A percentile compares a stretch with the other conserved stretches of the same genome.
These are phyloP conservation scores for Squalus acanthias DNA, from an alignment of 2,797 vertebrate genomes.

Conservation along the genomic window DNA sequence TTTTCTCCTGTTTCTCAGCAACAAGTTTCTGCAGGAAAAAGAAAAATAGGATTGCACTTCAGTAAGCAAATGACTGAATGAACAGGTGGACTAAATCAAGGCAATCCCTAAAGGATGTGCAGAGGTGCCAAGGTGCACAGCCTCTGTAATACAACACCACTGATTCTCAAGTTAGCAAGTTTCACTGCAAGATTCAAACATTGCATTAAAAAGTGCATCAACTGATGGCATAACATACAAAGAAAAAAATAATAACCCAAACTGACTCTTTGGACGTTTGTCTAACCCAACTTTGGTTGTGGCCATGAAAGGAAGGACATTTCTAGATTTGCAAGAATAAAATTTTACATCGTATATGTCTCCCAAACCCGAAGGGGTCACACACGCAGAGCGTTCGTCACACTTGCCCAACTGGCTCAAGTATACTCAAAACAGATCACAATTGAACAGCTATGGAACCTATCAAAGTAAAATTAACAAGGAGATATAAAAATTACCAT, in stretches of 20 bases:
- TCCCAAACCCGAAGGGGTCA: no score
- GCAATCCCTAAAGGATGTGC: slow-evolving; percentile 39
- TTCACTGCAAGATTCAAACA: neutral
- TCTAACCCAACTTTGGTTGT: neutral
- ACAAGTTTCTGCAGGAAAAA: slow-evolving; percentile 78
- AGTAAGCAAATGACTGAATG: neutral
- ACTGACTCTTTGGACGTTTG: neutral
- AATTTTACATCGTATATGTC: neutral
- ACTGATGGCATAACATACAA: neutral
- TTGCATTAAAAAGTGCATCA: neutral
- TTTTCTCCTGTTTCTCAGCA: slow-evolving; percentile 85
- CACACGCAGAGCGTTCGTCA: neutral
- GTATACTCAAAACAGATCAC: neutral
- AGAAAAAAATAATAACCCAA: neutral
- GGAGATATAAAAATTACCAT: neutral
- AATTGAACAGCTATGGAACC: neutral
- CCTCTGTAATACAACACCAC: slow-evolving; percentile 40
- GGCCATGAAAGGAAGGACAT: neutral
- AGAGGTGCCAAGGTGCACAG: slow-evolving; percentile 33
- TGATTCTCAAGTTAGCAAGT: slow-evolving; percentile 26
- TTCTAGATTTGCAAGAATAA: neutral
- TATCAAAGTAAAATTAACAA: neutral
- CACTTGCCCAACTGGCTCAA: neutral
- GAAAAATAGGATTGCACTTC: neutral
- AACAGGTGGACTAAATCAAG: neutral